Conservation (phyloP, 2,797 vertebrate species). For the Macroramphosus scolopax region DNA sequence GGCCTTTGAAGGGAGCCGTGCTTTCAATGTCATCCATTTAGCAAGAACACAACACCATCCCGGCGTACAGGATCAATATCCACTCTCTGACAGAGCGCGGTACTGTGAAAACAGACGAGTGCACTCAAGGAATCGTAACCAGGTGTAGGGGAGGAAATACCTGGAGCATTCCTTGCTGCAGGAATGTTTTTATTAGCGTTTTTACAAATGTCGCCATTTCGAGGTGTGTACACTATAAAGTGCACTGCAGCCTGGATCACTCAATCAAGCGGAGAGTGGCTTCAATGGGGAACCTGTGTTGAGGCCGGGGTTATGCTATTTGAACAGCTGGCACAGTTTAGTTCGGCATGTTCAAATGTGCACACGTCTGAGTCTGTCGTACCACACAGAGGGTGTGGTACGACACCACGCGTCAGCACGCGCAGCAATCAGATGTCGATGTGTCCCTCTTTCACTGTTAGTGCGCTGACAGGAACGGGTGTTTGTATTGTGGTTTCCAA, state of each 20-base stretch:
- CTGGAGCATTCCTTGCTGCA: constrained; percentile 68
- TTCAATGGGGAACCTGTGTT: constrained; percentile 77
- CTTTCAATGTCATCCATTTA: constrained; percentile 43
- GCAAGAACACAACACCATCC: constrained; percentile 55
- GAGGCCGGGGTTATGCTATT: constrained; percentile 66
- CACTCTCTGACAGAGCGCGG: constrained; percentile 42
- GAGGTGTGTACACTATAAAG: constrained; percentile 77
- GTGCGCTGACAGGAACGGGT: too few species aligned
- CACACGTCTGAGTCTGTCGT: constrained; percentile 61
- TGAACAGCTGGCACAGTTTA: constrained; percentile 82
- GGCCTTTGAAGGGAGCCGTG: constrained; percentile 1
- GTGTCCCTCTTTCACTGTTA: too few species aligned
- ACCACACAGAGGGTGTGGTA: constrained; percentile 42
- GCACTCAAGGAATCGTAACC: constrained; percentile 73
- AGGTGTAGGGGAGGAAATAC: constrained; percentile 78
- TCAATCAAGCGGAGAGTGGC: constrained; percentile 65
- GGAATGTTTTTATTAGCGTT: constrained; percentile 79
- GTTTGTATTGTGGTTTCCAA: too few species aligned
- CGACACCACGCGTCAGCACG: too few species aligned
- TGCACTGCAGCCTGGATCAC: constrained; percentile 69
- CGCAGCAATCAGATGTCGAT: too few species aligned
- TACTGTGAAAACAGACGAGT: constrained; percentile 61
- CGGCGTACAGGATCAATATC: constrained; percentile 48
- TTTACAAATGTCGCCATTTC: constrained; percentile 77
- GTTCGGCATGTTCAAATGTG: constrained; percentile 72